These are phyloP conservation scores for Microcebus griseorufus DNA, from an alignment of 2,113 vertebrate species.

Conservation along the genomic window DNA sequence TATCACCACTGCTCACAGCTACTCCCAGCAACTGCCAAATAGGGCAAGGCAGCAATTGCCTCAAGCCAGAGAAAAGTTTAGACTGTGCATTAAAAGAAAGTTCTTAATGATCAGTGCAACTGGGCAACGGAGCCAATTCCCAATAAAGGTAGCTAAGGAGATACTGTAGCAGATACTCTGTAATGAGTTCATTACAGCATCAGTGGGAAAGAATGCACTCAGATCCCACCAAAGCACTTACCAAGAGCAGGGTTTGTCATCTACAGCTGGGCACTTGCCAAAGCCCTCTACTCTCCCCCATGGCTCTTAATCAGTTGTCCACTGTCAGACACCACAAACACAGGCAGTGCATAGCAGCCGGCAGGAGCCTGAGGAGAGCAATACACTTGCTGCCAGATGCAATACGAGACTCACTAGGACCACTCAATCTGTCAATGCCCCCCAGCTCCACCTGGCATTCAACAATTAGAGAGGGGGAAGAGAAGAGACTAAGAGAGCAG, in stretches of 20 bases:
- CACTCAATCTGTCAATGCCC: conserved; percentile 42
- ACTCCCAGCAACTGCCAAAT: conserved; percentile 17
- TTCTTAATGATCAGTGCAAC: neutral
- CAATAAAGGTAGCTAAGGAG: conserved; percentile 19
- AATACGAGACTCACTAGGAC: conserved; percentile 2
- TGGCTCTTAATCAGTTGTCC: conserved; percentile 11
- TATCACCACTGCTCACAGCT: neutral
- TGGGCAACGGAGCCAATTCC: neutral
- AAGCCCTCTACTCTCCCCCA: neutral
- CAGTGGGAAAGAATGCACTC: neutral
- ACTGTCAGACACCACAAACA: neutral
- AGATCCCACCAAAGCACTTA: neutral
- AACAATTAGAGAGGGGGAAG: neutral
- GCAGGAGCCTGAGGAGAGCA: neutral
- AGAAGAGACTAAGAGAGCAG: neutral
- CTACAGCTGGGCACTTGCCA: neutral
- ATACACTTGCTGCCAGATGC: neutral
- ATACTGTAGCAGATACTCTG: neutral
- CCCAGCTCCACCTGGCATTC: conserved; percentile 17
- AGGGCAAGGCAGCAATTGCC: conserved; percentile 9
- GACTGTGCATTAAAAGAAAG: conserved; percentile 24
- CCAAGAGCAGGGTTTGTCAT: neutral
- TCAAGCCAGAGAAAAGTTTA: conserved; percentile 24
- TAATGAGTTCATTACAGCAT: neutral
- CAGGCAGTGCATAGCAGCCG: neutral